Evolutionary conservation across 2,888 invertebrate genomes (phyloP), one percentile per base, ranked within the genome.

Genomic region (Eilema griseolum): DNA sequence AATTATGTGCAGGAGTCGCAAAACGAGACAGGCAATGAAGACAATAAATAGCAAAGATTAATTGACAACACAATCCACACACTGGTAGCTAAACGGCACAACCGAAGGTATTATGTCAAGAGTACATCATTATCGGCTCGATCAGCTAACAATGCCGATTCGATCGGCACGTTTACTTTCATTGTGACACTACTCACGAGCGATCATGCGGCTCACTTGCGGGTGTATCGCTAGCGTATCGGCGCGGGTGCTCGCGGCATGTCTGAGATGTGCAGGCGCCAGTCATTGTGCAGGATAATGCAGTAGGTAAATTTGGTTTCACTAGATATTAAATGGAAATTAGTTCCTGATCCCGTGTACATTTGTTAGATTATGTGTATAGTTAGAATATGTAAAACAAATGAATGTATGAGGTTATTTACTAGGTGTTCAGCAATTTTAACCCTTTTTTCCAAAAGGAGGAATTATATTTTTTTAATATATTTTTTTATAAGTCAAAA

Each of bases 171-270:
- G 65, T 74, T 81, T 77, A 75, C 74, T 79, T 81, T 82, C 75
- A 78, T 78, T 79, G 72, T 66, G 67, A 24, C 26, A 24, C 64
- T 76, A 16, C 64, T 76, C 70, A 75, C 76, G 75, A 81, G 64
- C 72, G 71, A 66, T 2, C 37, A n/a, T 37, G 59, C 23, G 69
- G 70, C 80, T 80, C 71, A 81, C 69, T 66, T 66, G 65, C 67
- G 59, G 72, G 72, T 72, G 75, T 75, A 75, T 83, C 80, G 79
- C 76, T 77, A 73, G 73, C 71, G 70, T 75, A 76, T 77, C 83
- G 78, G 83, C 83, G 85, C 85, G 83, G 78, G 83, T 82, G 84
- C 85, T 82, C 62, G 77, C 71, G 82, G 87, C 84, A 61, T 67
- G 63, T 74, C 61, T 74, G 41, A 23, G 74, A 76, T 80, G 78